Percentiles rank a stretch among this genome's conserved stretches.
Conservation (phyloP, 2,797 vertebrate genomes). For the Margarornis squamiger region DNA sequence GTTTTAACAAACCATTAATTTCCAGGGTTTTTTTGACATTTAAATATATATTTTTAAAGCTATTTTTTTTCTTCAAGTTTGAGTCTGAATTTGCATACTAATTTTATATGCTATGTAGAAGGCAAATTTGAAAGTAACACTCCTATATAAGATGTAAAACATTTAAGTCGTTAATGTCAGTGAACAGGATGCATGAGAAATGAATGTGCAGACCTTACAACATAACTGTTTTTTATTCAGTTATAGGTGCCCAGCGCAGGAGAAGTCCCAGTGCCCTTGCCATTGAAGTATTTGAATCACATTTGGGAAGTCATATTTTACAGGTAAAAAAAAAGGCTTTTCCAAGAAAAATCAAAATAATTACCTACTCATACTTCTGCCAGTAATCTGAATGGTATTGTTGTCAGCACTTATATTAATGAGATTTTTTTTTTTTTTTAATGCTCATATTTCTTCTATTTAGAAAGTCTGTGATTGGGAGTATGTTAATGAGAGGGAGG, state of each 20-base stretch:
- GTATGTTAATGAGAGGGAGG: slow-evolving; percentile 62
- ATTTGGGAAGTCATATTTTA: slow-evolving; percentile 98
- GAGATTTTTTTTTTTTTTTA: slow-evolving; percentile 10
- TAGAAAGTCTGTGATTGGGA: slow-evolving; percentile 60
- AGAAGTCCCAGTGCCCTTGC: slow-evolving; percentile 87
- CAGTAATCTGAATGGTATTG: neutral
- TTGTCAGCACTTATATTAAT: neutral
- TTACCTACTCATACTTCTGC: neutral
- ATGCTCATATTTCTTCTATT: slow-evolving; percentile 56
- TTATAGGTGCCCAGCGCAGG: slow-evolving; percentile 95
- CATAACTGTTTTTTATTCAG: slow-evolving; percentile 80
- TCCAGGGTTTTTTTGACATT: neutral
- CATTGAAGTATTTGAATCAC: slow-evolving; percentile 94
- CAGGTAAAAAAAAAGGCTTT: slow-evolving; percentile 84
- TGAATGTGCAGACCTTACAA: slow-evolving; percentile 62
- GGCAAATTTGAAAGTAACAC: neutral
- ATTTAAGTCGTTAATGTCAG: neutral
- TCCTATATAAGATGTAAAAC: neutral
- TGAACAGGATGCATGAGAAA: slow-evolving; percentile 4
- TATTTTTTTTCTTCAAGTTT: neutral
- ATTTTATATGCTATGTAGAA: neutral
- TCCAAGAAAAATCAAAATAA: slow-evolving; percentile 12
- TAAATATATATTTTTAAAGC: neutral
- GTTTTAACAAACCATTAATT: neutral
- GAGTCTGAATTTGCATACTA: neutral